These are phyloP conservation scores for Cyclopterus lumpus DNA, from an alignment of 2,797 vertebrate genomes.

Conservation along the genomic window DNA sequence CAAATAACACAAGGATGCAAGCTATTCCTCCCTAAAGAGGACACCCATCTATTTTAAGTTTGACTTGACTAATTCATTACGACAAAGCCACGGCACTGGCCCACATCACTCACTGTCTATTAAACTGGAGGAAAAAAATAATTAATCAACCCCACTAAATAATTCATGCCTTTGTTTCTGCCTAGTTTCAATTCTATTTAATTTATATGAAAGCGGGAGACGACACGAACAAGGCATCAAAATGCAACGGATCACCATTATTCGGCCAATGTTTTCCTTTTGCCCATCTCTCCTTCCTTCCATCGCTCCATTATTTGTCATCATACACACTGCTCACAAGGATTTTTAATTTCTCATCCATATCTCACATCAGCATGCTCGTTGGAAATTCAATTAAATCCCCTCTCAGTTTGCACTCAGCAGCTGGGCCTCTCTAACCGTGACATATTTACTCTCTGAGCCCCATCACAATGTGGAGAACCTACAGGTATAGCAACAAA, in stretches of 20 bases:
- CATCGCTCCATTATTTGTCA: constrained; percentile 48
- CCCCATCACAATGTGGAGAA: constrained; percentile 48
- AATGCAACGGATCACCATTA: constrained; percentile 26
- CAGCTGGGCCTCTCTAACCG: constrained; percentile 62
- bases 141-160: constrained; percentile 42
- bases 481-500: constrained; percentile 45
- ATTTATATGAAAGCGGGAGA: constrained; percentile 37
- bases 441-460: constrained; percentile 66
- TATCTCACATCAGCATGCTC: constrained; percentile 68
- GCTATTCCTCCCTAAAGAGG: constrained; percentile 38
- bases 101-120: constrained; percentile 39
- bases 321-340: constrained; percentile 22
- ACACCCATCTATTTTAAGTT: constrained; percentile 56
- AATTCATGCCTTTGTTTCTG: constrained; percentile 48
- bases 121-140: constrained; percentile 22
- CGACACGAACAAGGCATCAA: constrained; percentile 18
- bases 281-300: constrained; percentile 13
- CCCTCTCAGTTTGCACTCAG: constrained; percentile 45
- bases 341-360: constrained; percentile 61
- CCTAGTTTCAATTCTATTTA: constrained; percentile 42
- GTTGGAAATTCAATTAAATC: constrained; percentile 75
- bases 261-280: constrained; percentile 26
- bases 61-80: constrained; percentile 54
- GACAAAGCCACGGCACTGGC: constrained; percentile 40
- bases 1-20: constrained; percentile 40